These are phyloP conservation scores for Nanorana parkeri DNA, from an alignment of 2,113 vertebrate species.

Conservation along the genomic window DNA sequence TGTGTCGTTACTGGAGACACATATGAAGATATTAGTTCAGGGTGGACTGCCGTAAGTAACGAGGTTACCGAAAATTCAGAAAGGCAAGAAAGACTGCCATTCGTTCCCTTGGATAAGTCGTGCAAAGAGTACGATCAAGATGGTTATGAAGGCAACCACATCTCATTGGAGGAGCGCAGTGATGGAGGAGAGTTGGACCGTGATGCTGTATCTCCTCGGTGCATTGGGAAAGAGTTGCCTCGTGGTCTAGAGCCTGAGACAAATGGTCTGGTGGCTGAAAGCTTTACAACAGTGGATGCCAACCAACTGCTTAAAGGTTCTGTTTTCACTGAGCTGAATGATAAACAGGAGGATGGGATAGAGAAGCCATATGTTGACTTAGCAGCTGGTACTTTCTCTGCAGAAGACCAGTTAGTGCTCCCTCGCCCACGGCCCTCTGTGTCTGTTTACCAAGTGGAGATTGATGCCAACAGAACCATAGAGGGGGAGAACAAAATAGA, in stretches of 20 bases:
- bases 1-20: neutral
- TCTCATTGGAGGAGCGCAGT: neutral
- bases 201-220: neutral
- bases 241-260: neutral
- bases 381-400: slow-evolving; percentile 11
- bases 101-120: neutral
- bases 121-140: neutral
- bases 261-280: neutral
- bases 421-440: slow-evolving; percentile 39
- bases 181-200: neutral
- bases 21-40: slow-evolving; percentile 11
- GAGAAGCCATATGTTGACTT: slow-evolving; percentile 19
- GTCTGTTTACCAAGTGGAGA: slow-evolving; percentile 60
- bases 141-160: neutral
- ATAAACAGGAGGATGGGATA: neutral
- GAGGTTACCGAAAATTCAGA: slow-evolving; percentile 4
- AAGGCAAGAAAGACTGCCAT: neutral
- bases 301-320: neutral
- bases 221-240: neutral
- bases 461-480: slow-evolving; percentile 54
- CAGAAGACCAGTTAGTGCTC: neutral
- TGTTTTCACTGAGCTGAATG: neutral
- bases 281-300: neutral
- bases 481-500: slow-evolving; percentile 44
- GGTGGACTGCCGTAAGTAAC: neutral